Evolutionary conservation across 2,888 invertebrate species (phyloP).

Genomic region (Vanessa cardui): DNA sequence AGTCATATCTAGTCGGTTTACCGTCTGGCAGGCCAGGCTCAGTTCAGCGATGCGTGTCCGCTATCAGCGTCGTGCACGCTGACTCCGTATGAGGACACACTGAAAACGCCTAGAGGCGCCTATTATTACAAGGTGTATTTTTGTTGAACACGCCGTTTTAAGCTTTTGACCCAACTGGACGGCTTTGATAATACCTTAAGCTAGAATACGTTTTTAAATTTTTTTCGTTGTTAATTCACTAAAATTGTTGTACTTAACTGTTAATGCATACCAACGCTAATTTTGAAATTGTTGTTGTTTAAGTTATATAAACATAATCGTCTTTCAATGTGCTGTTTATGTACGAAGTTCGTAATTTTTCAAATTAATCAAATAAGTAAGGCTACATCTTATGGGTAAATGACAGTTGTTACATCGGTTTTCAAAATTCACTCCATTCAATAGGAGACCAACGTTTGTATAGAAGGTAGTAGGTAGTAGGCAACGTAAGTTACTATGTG

Average conservation of each 20-base stretch:
- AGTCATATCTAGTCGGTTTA: slow-evolving; percentile 25
- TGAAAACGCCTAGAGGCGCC: slow-evolving; percentile 37
- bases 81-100: slow-evolving; percentile 45
- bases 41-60: slow-evolving; percentile 48
- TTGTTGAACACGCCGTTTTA: slow-evolving; percentile 22
- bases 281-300: too few species aligned
- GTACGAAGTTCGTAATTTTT: too few species aligned
- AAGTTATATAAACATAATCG: too few species aligned
- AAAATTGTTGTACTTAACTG: neutral
- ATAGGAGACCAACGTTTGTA: too few species aligned
- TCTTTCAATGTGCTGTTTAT: too few species aligned
- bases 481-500: too few species aligned
- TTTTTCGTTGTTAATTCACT: neutral
- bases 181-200: slow-evolving; percentile 20
- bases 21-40: slow-evolving; percentile 12
- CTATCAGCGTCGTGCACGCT: slow-evolving; percentile 55
- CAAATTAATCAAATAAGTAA: too few species aligned
- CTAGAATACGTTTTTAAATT: neutral
- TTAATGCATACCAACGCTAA: too few species aligned
- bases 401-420: too few species aligned
- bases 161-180: slow-evolving; percentile 10
- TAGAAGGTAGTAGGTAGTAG: too few species aligned
- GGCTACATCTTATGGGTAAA: too few species aligned
- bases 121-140: slow-evolving; percentile 39
- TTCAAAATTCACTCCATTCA: too few species aligned